Percentiles rank a stretch among this genome's conserved stretches.
phyloP scores from a whole-genome alignment of 37 sponge, comb jelly and placozoan species.

The Petrosia ficiformis region DNA sequence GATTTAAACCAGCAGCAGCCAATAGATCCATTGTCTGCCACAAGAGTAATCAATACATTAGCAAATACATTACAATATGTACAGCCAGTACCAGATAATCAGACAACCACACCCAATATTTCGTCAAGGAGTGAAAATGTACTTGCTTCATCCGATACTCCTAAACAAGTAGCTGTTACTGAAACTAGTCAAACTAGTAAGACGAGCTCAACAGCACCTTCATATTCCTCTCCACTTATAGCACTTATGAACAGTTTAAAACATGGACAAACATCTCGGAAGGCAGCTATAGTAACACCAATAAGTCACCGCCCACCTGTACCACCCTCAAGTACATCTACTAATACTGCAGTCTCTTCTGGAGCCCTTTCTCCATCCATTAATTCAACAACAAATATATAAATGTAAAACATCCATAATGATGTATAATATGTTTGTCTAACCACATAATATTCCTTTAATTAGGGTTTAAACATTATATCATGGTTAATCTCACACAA shows the following conservation, averaged over 20 bases:
- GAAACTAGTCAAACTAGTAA: neutral
- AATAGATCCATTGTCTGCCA: neutral
- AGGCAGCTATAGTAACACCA: neutral
- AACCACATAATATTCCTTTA: too few species aligned
- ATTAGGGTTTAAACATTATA: too few species aligned
- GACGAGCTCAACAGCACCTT: neutral
- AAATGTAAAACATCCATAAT: too few species aligned
- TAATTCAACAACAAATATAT: too few species aligned
- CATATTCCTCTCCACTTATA: too few species aligned
- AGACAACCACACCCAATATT: neutral
- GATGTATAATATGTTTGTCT: too few species aligned
- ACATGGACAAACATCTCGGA: neutral
- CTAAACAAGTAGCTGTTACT: neutral
- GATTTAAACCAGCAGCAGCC: neutral
- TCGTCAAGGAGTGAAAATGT: too few species aligned
- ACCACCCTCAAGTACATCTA: too few species aligned
- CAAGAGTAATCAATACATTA: neutral
- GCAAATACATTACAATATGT: neutral
- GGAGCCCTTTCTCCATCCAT: too few species aligned
- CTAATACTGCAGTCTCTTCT: too few species aligned
- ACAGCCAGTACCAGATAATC: neutral
- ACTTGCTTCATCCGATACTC: neutral
- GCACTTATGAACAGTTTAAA: neutral
- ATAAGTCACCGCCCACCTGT: constrained; percentile 1
- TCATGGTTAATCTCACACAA: too few species aligned